Conservation (phyloP, 2,888 invertebrate genomes). For the Plagodis dolabraria region DNA sequence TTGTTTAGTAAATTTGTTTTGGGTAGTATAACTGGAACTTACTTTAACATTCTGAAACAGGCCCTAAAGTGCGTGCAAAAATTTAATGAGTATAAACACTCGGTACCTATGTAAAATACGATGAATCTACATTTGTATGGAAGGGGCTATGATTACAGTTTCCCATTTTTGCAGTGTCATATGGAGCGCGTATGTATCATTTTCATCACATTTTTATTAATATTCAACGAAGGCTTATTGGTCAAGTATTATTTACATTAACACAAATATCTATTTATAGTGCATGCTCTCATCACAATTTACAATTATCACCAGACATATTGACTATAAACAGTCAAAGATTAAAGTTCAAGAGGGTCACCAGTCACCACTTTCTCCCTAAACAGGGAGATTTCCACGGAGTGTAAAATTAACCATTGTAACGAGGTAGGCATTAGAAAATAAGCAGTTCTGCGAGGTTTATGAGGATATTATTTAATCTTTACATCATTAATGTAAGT, state of each 20-base stretch:
- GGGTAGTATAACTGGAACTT: no score
- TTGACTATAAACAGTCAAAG: slow-evolving; percentile 34
- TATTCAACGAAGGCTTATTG: no score
- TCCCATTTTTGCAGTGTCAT: no score
- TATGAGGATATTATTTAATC: slow-evolving; percentile 6
- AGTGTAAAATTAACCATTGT: slow-evolving; percentile 37
- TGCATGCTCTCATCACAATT: slow-evolving; percentile 21
- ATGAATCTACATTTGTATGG: no score
- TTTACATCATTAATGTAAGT: neutral
- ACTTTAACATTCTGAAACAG: no score
- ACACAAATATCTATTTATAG: slow-evolving; percentile 16
- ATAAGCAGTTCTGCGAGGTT: slow-evolving; percentile 7
- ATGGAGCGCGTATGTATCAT: no score
- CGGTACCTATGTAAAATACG: no score
- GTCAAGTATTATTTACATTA: neutral
- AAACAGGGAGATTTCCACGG: slow-evolving; percentile 46
- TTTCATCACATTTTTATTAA: no score
- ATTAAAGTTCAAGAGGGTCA: slow-evolving; percentile 49
- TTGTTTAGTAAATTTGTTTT: no score
- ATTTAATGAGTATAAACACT: no score
- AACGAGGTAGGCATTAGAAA: slow-evolving; percentile 23
- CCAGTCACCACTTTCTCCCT: slow-evolving; percentile 56
- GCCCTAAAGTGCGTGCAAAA: no score
- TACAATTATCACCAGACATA: slow-evolving; percentile 21
- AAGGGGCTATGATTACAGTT: no score